Evolutionary conservation across 2,113 vertebrate genomes (phyloP).

Genomic region (Andinoacara biseriatus): DNA sequence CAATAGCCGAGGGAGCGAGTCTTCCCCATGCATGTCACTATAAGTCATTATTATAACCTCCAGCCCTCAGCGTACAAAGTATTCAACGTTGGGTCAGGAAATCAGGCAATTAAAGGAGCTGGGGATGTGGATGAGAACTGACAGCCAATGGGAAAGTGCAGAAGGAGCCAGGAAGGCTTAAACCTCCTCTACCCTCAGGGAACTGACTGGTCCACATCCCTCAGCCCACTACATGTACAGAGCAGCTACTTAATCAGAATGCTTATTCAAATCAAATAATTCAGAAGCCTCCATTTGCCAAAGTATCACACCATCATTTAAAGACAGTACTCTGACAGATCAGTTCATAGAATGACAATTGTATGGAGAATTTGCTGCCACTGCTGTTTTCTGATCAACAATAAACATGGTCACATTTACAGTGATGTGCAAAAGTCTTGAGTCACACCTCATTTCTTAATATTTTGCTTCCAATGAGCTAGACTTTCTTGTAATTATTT

Average conservation of each 20-base stretch:
- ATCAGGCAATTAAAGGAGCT: slow-evolving; percentile 63
- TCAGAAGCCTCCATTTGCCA: slow-evolving; percentile 21
- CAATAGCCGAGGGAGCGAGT: slow-evolving; percentile 45
- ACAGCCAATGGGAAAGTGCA: slow-evolving; percentile 67
- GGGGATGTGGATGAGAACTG: slow-evolving; percentile 61
- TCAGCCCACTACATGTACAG: slow-evolving; percentile 41
- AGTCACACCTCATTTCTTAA: not conserved
- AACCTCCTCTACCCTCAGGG: slow-evolving; percentile 59
- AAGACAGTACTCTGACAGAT: slow-evolving; percentile 6
- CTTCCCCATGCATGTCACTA: slow-evolving; percentile 63
- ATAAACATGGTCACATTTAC: not conserved
- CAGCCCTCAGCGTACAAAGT: slow-evolving; percentile 45
- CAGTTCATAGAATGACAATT: not conserved
- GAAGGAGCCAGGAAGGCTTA: slow-evolving; percentile 59
- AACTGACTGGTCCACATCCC: slow-evolving; percentile 62
- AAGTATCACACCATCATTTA: not conserved
- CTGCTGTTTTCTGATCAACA: not conserved
- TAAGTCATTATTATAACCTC: slow-evolving; percentile 68
- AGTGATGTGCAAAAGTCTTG: not conserved
- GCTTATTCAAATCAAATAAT: slow-evolving; percentile 60
- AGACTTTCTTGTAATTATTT: not conserved
- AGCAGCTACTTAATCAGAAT: slow-evolving; percentile 52
- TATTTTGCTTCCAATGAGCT: not conserved
- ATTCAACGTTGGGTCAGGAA: slow-evolving; percentile 56
- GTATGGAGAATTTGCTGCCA: not conserved